Evolutionary conservation across 2,888 invertebrate genomes (phyloP).

Genomic region (Meteorus cinctellus): DNA sequence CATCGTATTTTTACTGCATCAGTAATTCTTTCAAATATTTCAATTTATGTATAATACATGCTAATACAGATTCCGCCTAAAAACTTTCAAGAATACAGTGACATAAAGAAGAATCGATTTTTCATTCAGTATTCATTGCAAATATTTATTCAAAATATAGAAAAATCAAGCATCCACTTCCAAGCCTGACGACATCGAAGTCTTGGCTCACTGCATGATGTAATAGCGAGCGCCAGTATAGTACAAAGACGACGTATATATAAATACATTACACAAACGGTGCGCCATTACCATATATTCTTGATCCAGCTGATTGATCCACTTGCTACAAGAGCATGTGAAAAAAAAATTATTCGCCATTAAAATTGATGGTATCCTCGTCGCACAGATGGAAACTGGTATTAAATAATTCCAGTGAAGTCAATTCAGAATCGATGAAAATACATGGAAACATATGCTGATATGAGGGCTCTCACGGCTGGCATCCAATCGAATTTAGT

Average conservation of each 20-base stretch:
- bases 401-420: background rate
- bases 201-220: background rate
- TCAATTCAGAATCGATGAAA: constrained; percentile 12
- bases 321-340: background rate
- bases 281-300: background rate
- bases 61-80: background rate
- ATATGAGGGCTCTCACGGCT: background rate
- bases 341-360: background rate
- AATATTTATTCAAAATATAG: background rate
- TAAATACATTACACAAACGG: background rate
- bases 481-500: constrained; percentile 31
- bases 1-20: background rate
- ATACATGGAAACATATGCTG: background rate
- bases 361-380: background rate
- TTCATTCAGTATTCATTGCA: background rate
- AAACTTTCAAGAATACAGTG: background rate
- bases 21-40: background rate
- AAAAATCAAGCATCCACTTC: background rate
- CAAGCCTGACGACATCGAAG: background rate
- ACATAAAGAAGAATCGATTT: background rate
- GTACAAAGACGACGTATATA: background rate
- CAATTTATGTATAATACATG: background rate
- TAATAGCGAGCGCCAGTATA: background rate
- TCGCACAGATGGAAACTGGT: background rate
- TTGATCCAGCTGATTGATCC: background rate